These are phyloP conservation scores for Pseudochromis fuscus DNA, from an alignment of 2,797 vertebrate genomes.

Conservation along the genomic window DNA sequence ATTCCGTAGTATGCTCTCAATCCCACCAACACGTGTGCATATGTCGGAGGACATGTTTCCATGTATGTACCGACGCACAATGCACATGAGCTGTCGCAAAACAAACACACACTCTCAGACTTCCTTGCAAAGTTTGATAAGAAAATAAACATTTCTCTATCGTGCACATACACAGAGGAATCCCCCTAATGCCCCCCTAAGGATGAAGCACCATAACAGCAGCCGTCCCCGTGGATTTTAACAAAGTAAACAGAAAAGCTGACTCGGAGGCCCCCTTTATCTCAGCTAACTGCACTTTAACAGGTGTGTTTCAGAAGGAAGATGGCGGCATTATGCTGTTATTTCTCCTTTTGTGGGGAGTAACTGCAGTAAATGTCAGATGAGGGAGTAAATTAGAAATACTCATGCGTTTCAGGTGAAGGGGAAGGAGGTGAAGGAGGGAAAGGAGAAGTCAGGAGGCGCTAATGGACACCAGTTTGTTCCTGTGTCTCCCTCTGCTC, in stretches of 20 bases:
- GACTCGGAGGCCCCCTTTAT: constrained; percentile 63
- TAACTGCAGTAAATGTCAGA: constrained; percentile 37
- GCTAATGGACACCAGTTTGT: constrained; percentile 88
- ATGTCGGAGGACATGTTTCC: constrained; percentile 48
- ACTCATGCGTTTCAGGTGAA: constrained; percentile 78
- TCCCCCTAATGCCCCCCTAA: constrained; percentile 47
- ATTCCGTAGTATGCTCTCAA: constrained; percentile 63
- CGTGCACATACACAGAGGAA: constrained; percentile 51
- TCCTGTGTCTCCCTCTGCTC: constrained; percentile 84
- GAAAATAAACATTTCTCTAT: constrained; percentile 71
- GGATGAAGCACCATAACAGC: constrained; percentile 61
- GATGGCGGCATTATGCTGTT: constrained; percentile 2
- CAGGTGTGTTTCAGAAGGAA: constrained; percentile 64
- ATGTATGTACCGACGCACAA: constrained; percentile 22
- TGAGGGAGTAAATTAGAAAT: not conserved
- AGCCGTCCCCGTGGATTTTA: constrained; percentile 55
- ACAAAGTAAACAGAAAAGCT: constrained; percentile 70
- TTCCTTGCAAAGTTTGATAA: constrained; percentile 63
- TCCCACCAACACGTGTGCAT: constrained; percentile 49
- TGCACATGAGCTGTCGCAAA: constrained; percentile 39
- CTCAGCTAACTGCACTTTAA: constrained; percentile 61
- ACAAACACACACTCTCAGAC: constrained; percentile 58
- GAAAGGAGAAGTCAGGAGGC: constrained; percentile 86
- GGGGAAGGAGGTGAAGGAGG: constrained; percentile 87
- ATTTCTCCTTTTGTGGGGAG: constrained; percentile 22